Evolutionary conservation across 2,113 vertebrate species (phyloP).

Genomic region (Ailuropoda melanoleuca): DNA sequence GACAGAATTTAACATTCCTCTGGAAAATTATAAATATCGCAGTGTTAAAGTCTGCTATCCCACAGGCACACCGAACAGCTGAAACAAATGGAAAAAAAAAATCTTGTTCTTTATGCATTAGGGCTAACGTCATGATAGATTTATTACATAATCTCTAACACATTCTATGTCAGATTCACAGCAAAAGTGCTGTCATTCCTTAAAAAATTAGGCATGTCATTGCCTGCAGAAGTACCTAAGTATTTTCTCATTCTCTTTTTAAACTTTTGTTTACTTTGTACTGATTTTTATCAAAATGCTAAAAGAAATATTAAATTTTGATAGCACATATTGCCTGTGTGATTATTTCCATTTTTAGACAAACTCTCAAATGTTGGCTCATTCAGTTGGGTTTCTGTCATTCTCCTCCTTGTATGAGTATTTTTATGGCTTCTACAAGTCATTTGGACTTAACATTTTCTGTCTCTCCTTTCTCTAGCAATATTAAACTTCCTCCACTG

Average conservation of each 20-base stretch:
- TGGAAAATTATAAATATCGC: slow-evolving; percentile 67
- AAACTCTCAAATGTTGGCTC: neutral
- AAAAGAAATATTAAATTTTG: neutral
- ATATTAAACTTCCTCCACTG: neutral
- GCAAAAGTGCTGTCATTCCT: neutral
- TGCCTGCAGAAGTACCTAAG: neutral
- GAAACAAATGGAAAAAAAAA: slow-evolving; percentile 16
- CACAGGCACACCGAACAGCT: neutral
- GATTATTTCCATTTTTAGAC: neutral
- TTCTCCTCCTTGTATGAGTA: neutral
- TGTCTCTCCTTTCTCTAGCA: neutral
- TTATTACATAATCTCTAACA: neutral
- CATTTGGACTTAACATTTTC: neutral
- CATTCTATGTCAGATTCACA: neutral
- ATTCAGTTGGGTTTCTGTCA: neutral
- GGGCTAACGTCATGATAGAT: neutral
- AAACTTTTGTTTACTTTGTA: neutral
- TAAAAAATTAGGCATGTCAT: neutral
- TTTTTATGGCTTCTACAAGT: neutral
- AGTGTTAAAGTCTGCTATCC: neutral
- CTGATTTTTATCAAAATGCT: slow-evolving; percentile 1
- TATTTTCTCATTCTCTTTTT: neutral
- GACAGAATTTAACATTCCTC: slow-evolving; percentile 71
- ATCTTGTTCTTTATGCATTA: neutral
- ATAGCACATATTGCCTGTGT: neutral